Evolutionary conservation across 2,113 vertebrate genomes (phyloP), one percentile per base, ranked within the genome.

Genomic region (Trematocara macrostoma): DNA sequence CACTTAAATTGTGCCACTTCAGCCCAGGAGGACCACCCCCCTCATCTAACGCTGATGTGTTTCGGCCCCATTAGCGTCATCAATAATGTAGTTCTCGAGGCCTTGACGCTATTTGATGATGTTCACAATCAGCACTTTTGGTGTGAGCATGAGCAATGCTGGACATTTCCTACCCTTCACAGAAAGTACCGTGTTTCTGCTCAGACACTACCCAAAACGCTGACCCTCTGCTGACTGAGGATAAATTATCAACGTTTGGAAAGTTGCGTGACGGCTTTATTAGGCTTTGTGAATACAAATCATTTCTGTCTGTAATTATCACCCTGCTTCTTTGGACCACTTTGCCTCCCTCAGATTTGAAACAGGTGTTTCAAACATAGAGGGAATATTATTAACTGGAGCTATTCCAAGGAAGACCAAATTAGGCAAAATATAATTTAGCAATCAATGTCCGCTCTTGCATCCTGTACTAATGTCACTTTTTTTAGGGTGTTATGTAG

Each of bases 11-110:
- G 79, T 92, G 90, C 87, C 90, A 81, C 80, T 92, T 91, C 85
- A 84, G 69, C 83, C 61, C 14, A 6, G 16, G 57, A 81, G 76
- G 64, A 82, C 85, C 90, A 74, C 56, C 88, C 35, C 82, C 20
- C 38, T 11, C 34, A 40, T 49, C 52, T 9, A 88, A 79, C 81
- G 26, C 82, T 82, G 84, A 79, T 87, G 88, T 49, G 74, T 78
- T 81, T 82, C 5, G 0, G 64, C 31, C 90, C 93, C 95, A 95
- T 96, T 95, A 95, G 84, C 38, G 67, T 92, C 94, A 96, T 96
- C 88, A 96, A 96, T 96, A 96, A 96, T 96, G 94, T 93, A 96
- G 85, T 2, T 84, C 4, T 47, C 67, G 45, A 88, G 84, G 93
- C 93, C 86, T 86, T 86, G 78, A 85, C 78, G 49, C 93, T 83